phyloP scores from a whole-genome alignment of 2,113 vertebrate genomes.

The Himantopus leucocephalus region DNA sequence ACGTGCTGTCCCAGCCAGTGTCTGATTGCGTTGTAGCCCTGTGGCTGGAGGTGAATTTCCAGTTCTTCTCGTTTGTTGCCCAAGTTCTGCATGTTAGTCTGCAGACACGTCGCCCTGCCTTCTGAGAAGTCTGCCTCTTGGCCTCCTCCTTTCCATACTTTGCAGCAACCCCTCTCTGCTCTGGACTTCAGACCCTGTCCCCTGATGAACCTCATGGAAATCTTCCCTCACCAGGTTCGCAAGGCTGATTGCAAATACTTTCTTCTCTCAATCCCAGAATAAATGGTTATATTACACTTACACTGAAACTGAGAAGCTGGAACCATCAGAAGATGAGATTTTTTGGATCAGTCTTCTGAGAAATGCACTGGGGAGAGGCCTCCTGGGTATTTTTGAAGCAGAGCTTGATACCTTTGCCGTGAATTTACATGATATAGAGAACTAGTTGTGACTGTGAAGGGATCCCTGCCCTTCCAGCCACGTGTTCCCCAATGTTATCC shows the following conservation, averaged over 20 bases:
- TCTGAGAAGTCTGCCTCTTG: not conserved
- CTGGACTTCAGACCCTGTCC: not conserved
- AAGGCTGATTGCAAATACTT: not conserved
- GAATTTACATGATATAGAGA: not conserved
- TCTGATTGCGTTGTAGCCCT: not conserved
- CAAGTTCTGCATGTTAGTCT: not conserved
- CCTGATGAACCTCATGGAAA: not conserved
- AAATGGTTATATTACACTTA: not conserved
- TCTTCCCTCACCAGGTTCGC: not conserved
- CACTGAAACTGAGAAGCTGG: not conserved
- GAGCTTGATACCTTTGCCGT: not conserved
- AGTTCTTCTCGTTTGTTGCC: not conserved
- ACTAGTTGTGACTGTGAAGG: not conserved
- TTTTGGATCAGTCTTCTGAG: not conserved
- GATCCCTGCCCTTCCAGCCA: not conserved
- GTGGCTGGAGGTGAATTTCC: not conserved
- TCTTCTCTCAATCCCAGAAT: not conserved
- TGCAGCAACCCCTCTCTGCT: not conserved
- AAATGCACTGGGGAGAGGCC: not conserved
- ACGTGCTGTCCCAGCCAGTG: fast-evolving
- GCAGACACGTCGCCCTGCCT: not conserved
- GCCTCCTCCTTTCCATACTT: not conserved
- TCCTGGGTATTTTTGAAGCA: not conserved
- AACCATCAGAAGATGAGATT: not conserved
- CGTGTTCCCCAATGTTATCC: not conserved